phyloP scores from a whole-genome alignment of 2,888 invertebrate species.

The Venusia cambrica region DNA sequence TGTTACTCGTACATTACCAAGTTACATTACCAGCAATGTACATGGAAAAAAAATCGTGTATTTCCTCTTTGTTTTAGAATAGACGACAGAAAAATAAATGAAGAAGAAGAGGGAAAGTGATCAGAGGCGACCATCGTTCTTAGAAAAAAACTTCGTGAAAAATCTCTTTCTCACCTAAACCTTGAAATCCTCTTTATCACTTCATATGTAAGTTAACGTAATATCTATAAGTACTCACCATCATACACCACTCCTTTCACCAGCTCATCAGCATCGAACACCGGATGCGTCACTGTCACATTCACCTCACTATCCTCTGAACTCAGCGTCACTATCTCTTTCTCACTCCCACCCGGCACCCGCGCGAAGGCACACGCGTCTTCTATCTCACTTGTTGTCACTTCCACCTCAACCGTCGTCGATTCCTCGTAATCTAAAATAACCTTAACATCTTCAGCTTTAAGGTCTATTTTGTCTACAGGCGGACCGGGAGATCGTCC shows the following conservation, averaged over 20 bases:
- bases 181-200: too few relatives aligned
- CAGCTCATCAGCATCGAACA: conserved; percentile 74
- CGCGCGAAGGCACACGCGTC: conserved; percentile 70
- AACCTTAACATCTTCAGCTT: conserved; percentile 39
- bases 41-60: too few relatives aligned
- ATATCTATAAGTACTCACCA: conserved; percentile 60
- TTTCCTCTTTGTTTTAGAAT: too few relatives aligned
- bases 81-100: too few relatives aligned
- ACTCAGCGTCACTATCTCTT: conserved; percentile 62
- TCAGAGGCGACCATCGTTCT: too few relatives aligned
- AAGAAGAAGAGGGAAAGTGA: too few relatives aligned
- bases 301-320: conserved; percentile 69
- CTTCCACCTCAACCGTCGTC: conserved; percentile 36
- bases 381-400: conserved; percentile 39
- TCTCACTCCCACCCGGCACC: conserved; percentile 68
- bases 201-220: too few relatives aligned
- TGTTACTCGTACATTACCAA: too few relatives aligned
- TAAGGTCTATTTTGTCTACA: conserved; percentile 23
- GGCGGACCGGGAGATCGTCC: conserved; percentile 85
- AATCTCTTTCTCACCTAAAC: too few relatives aligned
- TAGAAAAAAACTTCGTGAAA: too few relatives aligned
- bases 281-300: conserved; percentile 71
- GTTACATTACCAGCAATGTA: too few relatives aligned
- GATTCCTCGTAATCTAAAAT: conserved; percentile 51
- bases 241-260: conserved; percentile 79